Percentiles rank a stretch among this genome's conserved stretches.
Evolutionary conservation across 2,888 invertebrate species (phyloP).

Genomic region (Pyrochroa serraticornis): DNA sequence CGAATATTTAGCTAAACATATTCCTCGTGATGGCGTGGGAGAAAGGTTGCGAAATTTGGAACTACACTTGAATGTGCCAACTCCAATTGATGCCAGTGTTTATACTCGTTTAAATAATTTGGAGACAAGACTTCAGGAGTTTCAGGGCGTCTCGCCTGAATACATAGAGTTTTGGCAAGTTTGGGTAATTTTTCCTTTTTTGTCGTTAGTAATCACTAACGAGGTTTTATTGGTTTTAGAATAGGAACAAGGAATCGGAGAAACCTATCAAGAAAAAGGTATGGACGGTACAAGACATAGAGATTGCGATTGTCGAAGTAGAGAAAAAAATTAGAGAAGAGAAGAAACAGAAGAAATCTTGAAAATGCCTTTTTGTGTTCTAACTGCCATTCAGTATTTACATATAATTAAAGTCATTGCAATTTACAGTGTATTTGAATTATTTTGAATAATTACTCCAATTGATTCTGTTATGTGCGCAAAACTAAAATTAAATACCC

Average conservation of each 20-base stretch:
- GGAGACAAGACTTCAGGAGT: conserved; percentile 73
- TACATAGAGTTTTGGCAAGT: conserved; percentile 69
- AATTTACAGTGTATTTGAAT: no score
- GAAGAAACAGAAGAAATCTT: no score
- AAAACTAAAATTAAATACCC: no score
- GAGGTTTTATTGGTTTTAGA: conserved; percentile 36
- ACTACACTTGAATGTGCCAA: conserved; percentile 63
- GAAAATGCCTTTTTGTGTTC: no score
- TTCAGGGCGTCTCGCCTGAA: conserved; percentile 82
- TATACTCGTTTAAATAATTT: conserved; percentile 73
- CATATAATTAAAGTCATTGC: no score
- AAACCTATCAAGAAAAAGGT: conserved; percentile 47
- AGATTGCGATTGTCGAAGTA: conserved; percentile 48
- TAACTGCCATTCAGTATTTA: no score
- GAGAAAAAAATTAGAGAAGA: conserved; percentile 37
- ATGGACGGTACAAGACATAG: conserved; percentile 50
- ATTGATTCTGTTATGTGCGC: no score
- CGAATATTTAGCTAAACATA: conserved; percentile 59
- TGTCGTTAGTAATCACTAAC: neutral
- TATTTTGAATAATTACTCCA: no score
- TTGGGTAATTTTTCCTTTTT: neutral
- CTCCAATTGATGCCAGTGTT: conserved; percentile 67
- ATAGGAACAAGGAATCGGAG: conserved; percentile 36
- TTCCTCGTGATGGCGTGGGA: conserved; percentile 63
- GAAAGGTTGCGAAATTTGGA: conserved; percentile 73